Evolutionary conservation across 2,888 invertebrate genomes (phyloP).

Genomic region (Agonopterix heracliana): DNA sequence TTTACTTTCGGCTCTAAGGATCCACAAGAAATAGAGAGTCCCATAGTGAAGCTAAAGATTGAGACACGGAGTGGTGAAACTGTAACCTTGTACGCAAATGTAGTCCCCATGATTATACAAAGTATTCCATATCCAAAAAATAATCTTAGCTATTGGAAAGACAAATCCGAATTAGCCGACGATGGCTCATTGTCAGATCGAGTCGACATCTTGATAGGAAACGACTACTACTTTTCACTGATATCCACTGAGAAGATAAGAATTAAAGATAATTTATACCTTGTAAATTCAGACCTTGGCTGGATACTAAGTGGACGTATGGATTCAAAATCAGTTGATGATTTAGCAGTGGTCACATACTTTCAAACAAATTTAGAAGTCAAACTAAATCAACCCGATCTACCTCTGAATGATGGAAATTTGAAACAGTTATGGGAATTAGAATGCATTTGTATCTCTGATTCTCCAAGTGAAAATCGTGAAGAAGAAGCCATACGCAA

Average conservation of each 20-base stretch:
- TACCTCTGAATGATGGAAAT: constrained; percentile 8
- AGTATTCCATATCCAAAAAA: neutral
- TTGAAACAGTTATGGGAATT: constrained; percentile 17
- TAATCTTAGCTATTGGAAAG: neutral
- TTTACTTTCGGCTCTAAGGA: constrained; percentile 4
- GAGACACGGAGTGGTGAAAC: neutral
- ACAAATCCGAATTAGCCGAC: constrained; percentile 10
- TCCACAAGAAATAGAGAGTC: constrained; percentile 2
- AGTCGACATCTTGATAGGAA: constrained; percentile 16
- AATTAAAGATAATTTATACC: constrained; percentile 12
- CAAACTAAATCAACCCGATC: constrained; percentile 11
- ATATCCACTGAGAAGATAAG: constrained; percentile 10
- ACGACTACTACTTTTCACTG: constrained; percentile 19
- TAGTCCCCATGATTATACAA: neutral
- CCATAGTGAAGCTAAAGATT: neutral
- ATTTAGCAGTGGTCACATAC: constrained; percentile 13
- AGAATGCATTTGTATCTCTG: constrained; percentile 21
- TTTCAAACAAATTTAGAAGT: constrained; percentile 3
- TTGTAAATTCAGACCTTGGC: constrained; percentile 16
- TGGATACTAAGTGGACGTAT: constrained; percentile 15
- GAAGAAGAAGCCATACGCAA: constrained; percentile 10
- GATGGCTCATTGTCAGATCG: constrained; percentile 9
- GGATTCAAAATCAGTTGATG: neutral
- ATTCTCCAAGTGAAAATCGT: constrained; percentile 12
- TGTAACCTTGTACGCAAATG: neutral